Evolutionary conservation across 2,888 invertebrate species (phyloP), one percentile per base, ranked within the genome.

Genomic region (Zonitis immaculata): DNA sequence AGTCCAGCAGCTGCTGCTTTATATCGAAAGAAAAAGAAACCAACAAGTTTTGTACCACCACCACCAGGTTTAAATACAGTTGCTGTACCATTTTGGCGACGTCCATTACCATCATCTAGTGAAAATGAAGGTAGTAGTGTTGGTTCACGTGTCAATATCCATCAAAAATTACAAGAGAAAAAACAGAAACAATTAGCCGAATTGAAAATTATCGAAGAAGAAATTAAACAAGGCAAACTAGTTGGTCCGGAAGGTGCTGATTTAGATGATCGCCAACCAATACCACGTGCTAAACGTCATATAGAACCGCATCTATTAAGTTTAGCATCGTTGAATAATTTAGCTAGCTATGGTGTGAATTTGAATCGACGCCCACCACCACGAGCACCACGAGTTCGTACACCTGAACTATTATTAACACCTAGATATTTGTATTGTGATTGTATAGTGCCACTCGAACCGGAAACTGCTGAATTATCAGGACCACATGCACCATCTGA

Each of bases 101-200:
- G 87, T 14, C 89, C 89, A 0, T 73, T 88, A 11, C 85, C 87
- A 0, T 80, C 80, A 5, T 85, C 86, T 11, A 87, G 86, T 66
- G 89, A 88, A 72, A 88, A 86, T 73, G 89, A 89, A 69, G 85
- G 85, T 0, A 87, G 86, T 30, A 86, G 85, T 65, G 84, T 87
- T 0, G 75, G 71, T 1, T 88, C 89, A 6, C 80, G 89, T 9
- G 88, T 91, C 27, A 90, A 91, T 72, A 92, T 92, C 56, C 89
- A 90, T 58, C 90, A 91, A 65, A 92, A 92, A 70, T 77, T 92
- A 0, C 88, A 90, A 69, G 91, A 91, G 71, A 92, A 93, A 71
- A 91, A 91, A 66, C 89, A 90, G 66, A 91, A 92, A 60, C 92
- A 93, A 67, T 76, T 92, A 25, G 89, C 91, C 0, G 91, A 92